Base-by-base conservation (phyloP, 2,113 vertebrate genomes). In the Mirounga angustirostris region DNA sequence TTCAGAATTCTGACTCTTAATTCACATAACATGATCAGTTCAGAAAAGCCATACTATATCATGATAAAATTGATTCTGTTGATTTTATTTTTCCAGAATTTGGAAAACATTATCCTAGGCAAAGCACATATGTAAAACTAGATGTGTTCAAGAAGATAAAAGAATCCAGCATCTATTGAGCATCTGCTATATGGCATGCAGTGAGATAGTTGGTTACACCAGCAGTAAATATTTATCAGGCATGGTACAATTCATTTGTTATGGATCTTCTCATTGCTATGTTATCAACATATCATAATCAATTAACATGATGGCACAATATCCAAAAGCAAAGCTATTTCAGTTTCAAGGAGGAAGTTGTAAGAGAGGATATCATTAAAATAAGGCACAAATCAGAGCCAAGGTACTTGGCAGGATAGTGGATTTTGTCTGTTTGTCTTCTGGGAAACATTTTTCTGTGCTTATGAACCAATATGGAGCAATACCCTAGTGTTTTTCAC, bases 311-410 rank as follows among this genome's bases (percentile, higher is more conserved):
- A 89, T 92, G 30, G 36, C 61, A 54, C 18, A 79, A 61, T 78
- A 95, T 71, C 52, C 91, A 59, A 82, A 81, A 91, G 16, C n/a
- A 96, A 83, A 71, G 58, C 14, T 79, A 56, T 91, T 96, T 93
- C 40, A 14, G 22, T 96, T 97, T 96, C 33, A 94, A 95, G 56
- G 22, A 92, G 7, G 76, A 36, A 90, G 16, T 58, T 91, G 56
- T 96, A 63, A 85, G 67, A 94, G 15, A 79, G 33, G 21, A 67
- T 33, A 71, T 82, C 73, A 88, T 97, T 96, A 83, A 91, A 97
- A 94, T 63, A 80, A 95, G 61, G 43, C 63, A 76, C 18, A 96
- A 80, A 71, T 67, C 40, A 94, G 52, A 96, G 33, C 40, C 26
- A 69, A 81, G 73, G 73, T 73, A 80, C 43, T 71, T 94, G 76